Conservation (phyloP, 64 coral and sea anemone genomes). For the Pachyseris speciosa region DNA sequence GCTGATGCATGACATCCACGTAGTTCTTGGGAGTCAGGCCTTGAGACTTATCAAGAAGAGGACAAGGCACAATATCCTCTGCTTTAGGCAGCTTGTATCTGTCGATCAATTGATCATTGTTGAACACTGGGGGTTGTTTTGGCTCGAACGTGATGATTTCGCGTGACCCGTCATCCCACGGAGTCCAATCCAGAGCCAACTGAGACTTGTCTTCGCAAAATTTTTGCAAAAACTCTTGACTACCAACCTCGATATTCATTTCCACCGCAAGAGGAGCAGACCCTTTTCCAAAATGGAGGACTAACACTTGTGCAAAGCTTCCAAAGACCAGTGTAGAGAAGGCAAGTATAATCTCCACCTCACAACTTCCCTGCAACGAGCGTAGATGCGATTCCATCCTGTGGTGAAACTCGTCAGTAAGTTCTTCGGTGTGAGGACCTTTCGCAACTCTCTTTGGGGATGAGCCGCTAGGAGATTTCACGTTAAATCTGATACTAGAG, state of each 20-base stretch:
- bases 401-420: background rate
- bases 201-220: constrained; percentile 6
- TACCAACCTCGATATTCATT: constrained; percentile 72
- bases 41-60: constrained; percentile 28
- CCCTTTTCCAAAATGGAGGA: constrained; percentile 77
- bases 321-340: constrained; percentile 49
- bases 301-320: constrained; percentile 70
- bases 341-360: background rate
- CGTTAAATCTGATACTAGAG: background rate
- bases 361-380: background rate
- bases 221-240: constrained; percentile 31
- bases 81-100: background rate
- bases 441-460: no score
- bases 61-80: constrained; percentile 39
- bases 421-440: background rate
- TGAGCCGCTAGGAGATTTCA: background rate
- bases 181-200: background rate
- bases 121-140: background rate
- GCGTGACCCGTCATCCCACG: constrained; percentile 29
- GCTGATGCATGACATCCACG: constrained; percentile 75
- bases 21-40: constrained; percentile 56
- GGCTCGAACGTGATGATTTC: constrained; percentile 4
- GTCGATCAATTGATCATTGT: constrained; percentile 9
- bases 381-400: background rate
- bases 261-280: constrained; percentile 24